Conservation (phyloP, 2,113 vertebrate genomes). For the Antechinus flavipes region DNA sequence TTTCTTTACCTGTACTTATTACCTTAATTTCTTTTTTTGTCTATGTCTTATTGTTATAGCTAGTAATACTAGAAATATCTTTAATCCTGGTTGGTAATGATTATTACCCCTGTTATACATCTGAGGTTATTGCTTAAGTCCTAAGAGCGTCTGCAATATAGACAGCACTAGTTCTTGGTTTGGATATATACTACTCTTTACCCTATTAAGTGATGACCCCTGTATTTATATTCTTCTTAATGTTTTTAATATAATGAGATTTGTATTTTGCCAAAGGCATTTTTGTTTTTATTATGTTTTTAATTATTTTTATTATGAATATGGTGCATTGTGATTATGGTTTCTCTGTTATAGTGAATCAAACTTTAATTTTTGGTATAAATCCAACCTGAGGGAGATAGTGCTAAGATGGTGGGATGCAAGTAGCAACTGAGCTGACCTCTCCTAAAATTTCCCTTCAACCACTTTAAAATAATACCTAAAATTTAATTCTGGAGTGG, state of each 20-base stretch:
- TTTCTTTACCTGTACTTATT: not conserved
- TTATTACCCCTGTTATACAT: not conserved
- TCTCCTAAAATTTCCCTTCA: not conserved
- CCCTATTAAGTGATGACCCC: not conserved
- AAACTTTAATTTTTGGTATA: not conserved
- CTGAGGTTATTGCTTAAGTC: not conserved
- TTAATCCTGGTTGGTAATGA: not conserved
- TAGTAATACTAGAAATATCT: not conserved
- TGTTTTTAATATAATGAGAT: not conserved
- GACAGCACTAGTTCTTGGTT: not conserved
- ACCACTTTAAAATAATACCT: not conserved
- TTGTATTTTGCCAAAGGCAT: not conserved
- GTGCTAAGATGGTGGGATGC: not conserved
- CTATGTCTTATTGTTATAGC: not conserved
- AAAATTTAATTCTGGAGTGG: not conserved
- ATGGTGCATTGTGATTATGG: not conserved
- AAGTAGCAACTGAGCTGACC: not conserved
- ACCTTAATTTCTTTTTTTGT: not conserved
- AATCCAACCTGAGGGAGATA: not conserved
- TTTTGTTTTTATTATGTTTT: not conserved
- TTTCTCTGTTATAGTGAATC: not conserved
- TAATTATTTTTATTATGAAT: not conserved
- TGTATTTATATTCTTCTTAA: not conserved
- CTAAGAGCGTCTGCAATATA: not conserved
- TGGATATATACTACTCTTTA: not conserved